Conservation (phyloP, 1,140 invertebrate genomes). For the Vanessa tameamea region DNA sequence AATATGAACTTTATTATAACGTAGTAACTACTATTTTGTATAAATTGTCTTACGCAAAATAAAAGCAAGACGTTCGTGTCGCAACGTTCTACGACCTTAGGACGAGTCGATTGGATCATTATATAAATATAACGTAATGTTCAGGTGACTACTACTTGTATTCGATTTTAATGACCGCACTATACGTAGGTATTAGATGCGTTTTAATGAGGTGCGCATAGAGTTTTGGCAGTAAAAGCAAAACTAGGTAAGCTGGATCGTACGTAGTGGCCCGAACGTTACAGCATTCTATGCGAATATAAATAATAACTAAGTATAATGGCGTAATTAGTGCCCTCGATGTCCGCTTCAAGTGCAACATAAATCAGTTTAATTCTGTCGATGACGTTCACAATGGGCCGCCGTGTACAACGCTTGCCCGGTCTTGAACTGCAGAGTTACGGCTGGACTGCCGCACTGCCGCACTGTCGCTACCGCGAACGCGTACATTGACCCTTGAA, state of each 20-base stretch:
- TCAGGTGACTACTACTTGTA: conserved; percentile 22
- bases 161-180: conserved; percentile 25
- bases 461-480: conserved; percentile 42
- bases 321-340: conserved; percentile 47
- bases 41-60: conserved; percentile 1
- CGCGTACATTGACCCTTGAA: conserved; percentile 67
- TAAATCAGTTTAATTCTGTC: conserved; percentile 66
- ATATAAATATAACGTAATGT: conserved; percentile 26
- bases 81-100: conserved; percentile 23
- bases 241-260: conserved; percentile 28
- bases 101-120: conserved; percentile 28
- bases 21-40: neutral
- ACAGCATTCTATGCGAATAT: conserved; percentile 31
- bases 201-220: conserved; percentile 29
- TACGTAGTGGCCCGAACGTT: conserved; percentile 35
- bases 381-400: conserved; percentile 60
- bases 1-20: neutral
- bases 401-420: conserved; percentile 46
- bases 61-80: conserved; percentile 6
- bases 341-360: conserved; percentile 44
- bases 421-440: conserved; percentile 56
- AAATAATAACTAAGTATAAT: conserved; percentile 38
- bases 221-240: conserved; percentile 39
- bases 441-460: conserved; percentile 31
- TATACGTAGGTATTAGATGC: conserved; percentile 26